Base-by-base conservation (phyloP, 1,140 invertebrate genomes). In the Bombyx mandarina region DNA sequence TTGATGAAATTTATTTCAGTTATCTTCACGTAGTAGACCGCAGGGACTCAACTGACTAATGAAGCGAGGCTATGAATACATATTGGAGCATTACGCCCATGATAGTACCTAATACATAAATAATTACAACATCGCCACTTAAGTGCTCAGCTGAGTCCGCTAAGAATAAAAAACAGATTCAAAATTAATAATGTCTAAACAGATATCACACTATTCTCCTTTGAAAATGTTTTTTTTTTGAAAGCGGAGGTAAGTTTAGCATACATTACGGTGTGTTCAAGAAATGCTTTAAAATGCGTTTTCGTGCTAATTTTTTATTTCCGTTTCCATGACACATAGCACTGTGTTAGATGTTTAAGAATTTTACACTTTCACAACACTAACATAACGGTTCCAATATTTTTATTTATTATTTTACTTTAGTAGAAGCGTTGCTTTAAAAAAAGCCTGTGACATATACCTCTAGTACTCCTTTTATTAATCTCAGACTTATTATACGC, bases 11-110 rank as follows among this genome's bases (percentile, higher is more conserved):
- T 35, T 18, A 57, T 56, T 58, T 46, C 45, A 42, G 51, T 55
- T 64, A 65, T 71, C 26, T 35, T 35, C 26, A 3, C 1, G 26
- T 35, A 35, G 26, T 35, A 35, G 26, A 35, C 26, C 73, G 69
- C 56, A 45, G 71, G 74, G 77, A 66, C 52, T 51, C 59, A 66
- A 70, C 63, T 67, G 66, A 63, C 65, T 82, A 81, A 80, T 80
- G 77, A 80, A 75, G 57, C 54, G 51, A 50, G 57, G 64, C 77
- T 73, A 78, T 80, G 79, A 82, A 82, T 82, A 79, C 72, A 80
- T 82, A 82, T 80, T 80, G 70, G 70, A 66, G 67, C 73, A 82
- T 82, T 80, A 79, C 56, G 63, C 61, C 58, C 54, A 72, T 69
- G 72, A 72, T 61, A 57, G 26, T 54, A 54, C 44, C 43, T 8